These are phyloP conservation scores for Linnaemya tessellans DNA, from an alignment of 2,888 invertebrate genomes.

Conservation along the genomic window DNA sequence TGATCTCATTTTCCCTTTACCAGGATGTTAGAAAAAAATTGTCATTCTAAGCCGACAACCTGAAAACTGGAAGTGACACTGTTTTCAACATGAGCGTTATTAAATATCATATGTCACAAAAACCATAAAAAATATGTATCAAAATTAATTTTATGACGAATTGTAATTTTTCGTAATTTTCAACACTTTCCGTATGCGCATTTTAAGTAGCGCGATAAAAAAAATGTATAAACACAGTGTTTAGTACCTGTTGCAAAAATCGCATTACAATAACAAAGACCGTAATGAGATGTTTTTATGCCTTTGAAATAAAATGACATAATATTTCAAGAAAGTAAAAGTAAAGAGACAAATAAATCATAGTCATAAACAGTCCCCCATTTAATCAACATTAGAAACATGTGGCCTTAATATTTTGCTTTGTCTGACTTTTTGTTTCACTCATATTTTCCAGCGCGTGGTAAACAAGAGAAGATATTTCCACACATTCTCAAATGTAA, in stretches of 20 bases:
- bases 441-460: not conserved
- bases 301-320: not conserved
- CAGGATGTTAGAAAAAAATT: too few species aligned
- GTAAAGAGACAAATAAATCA: conserved; percentile 5
- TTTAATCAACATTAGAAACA: conserved; percentile 41
- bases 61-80: too few species aligned
- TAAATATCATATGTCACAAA: too few species aligned
- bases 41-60: too few species aligned
- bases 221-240: not conserved
- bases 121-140: too few species aligned
- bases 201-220: not conserved
- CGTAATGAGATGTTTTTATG: conserved; percentile 22
- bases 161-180: not conserved
- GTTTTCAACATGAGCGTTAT: too few species aligned
- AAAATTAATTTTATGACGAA: not conserved
- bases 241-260: not conserved
- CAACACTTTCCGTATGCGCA: not conserved
- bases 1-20: too few species aligned
- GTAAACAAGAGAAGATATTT: conserved; percentile 24
- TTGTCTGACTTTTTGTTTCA: not conserved
- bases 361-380: conserved; percentile 5
- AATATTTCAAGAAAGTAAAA: conserved; percentile 20
- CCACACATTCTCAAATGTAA: conserved; percentile 19
- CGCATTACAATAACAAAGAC: conserved; percentile 17
- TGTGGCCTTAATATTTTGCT: conserved; percentile 24